Evolutionary conservation across 2,888 invertebrate species (phyloP), one percentile per base, ranked within the genome.

Genomic region (Nymphalis urticae): DNA sequence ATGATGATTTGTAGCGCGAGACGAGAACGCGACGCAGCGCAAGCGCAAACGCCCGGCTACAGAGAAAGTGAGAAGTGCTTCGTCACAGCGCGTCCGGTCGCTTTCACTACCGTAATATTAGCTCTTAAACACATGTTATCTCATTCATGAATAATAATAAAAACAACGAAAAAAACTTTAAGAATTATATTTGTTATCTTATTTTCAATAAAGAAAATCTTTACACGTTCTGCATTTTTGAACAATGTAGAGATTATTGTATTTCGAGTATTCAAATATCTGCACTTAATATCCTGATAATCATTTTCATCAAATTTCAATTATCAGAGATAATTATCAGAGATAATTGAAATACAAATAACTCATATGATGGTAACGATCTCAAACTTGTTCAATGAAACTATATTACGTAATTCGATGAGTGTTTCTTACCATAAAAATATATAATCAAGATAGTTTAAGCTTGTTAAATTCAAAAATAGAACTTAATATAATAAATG

Each of bases 51-150:
- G 62, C 64, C 66, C 60, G 48, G 53, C 27, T 8, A 32, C 48
- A 66, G 71, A 64, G 71, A 72, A 72, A 72, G 71, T 72, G 63
- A 50, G 47, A 68, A 71, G 51, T 69, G 58, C 66, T 61, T 60
- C 66, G 66, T 42, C 32, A 58, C 63, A 27, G 68, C 60, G 68
- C 61, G 68, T 54, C 70, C 70, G 61, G 61, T 59, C 68, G 60
- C 71, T 71, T 66, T 69, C 71, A 66, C 69, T 71, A 47, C 54
- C 66, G 56, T 61, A 67, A 70, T 64, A 51, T 70, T 56, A 64
- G 61, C 61, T 70, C 66, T 60, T 64, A 61, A 61, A 53, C 42
- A 36, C 17, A 58, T 42, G 58, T 58, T 58, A 42, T 42, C 42
- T 66, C 60, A 53, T 64, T 48, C 48, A 48, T 56, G 24, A 17